Base-by-base conservation (phyloP, 2,888 invertebrate genomes). In the Rhagonycha fulva region DNA sequence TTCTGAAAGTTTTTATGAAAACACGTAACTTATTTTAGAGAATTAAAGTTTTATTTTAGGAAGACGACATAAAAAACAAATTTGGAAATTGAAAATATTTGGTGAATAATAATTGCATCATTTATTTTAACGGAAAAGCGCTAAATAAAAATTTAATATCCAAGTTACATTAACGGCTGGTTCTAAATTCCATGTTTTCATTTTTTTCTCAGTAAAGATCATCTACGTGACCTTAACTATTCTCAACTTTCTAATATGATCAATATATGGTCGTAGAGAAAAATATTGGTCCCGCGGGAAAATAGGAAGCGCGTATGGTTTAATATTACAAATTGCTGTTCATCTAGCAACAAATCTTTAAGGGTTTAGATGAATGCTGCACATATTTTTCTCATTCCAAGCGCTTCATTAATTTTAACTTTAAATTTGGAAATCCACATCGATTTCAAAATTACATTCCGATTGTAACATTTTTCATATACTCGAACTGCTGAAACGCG, bases 221-320 rank as follows among this genome's bases (percentile, higher is more conserved):
- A 74, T 70, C 74, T 70, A 67, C 70, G 30, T 68, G 68, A 71
- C 71, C 71, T 75, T 75, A 71, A 30, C 67, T 75, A 70, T 75
- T 75, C 71, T 75, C 75, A 75, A 75, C 75, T 75, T 75, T 75
- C 75, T 71, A 75, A 75, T 75, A 75, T 71, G 75, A 75, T 75
- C 70, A 75, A 75, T 75, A 71, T 70, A 75, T 47, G 71, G 71
- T 71, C 75, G 67, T 68, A 75, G 70, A 28, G 67, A 70, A 71
- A 75, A 71, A 75, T 75, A 75, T 75, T 68, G 30, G 71, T 32
- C 75, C 12, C 68, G 4, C 14, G 71, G 75, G 70, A 67, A 67
- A 60, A 32, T 47, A 62, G 28, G 66, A 66, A 61, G 71, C 67
- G 75, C 75, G 68, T 71, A 71, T 71, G 75, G 70, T 75, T 75